A percentile compares a stretch with the other conserved stretches of the same genome.
phyloP scores from a whole-genome alignment of 2,113 vertebrate genomes.

The Carlito syrichta region DNA sequence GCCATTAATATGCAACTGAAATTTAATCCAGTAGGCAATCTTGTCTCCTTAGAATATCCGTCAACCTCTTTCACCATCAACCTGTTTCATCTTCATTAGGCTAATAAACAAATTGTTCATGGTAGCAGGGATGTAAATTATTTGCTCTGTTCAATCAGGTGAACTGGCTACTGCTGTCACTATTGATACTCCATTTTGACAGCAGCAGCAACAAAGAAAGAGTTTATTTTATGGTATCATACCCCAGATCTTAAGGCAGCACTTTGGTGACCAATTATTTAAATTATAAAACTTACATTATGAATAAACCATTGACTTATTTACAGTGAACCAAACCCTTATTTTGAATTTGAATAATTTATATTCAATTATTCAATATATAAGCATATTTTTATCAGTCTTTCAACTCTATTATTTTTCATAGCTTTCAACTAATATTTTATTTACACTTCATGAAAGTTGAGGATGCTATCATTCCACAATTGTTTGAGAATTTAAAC shows the following conservation, averaged over 20 bases:
- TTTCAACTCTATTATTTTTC: background rate
- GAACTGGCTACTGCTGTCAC: fast-evolving
- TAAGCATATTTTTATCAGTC: background rate
- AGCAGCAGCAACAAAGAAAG: background rate
- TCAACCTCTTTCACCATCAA: background rate
- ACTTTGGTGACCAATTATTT: background rate
- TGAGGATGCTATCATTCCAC: background rate
- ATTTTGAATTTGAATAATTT: background rate
- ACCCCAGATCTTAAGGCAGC: background rate
- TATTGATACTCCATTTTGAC: background rate
- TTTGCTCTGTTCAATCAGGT: background rate
- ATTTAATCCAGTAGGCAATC: background rate
- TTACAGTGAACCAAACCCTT: background rate
- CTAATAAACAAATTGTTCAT: background rate
- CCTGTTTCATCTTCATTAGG: background rate
- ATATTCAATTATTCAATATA: background rate
- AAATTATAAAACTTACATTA: background rate
- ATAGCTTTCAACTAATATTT: background rate
- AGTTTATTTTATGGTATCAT: background rate
- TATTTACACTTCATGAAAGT: background rate
- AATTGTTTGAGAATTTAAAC: background rate
- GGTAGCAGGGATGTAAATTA: background rate
- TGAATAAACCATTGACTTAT: background rate
- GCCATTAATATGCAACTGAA: background rate
- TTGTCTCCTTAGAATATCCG: background rate